Base-by-base conservation (phyloP, 2,888 invertebrate genomes). In the Augiades crinisus region DNA sequence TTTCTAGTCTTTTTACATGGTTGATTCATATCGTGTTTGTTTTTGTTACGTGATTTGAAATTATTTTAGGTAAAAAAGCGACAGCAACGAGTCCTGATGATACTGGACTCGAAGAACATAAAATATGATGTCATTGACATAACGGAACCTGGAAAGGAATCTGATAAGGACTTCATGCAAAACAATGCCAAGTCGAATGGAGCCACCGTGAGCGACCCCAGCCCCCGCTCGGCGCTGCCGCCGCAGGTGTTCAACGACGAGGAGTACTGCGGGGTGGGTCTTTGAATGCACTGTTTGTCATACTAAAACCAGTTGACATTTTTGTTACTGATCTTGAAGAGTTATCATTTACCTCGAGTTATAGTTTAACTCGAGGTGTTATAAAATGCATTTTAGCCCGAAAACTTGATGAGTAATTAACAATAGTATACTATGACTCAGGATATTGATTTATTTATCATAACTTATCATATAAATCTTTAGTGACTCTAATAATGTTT, bases 221-320 rank as follows among this genome's bases (percentile, higher is more conserved):
- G 92, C 68, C 94, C 94, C 37, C 92, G 94, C 75, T 94, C 95
- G 65, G 93, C 97, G 44, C 85, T 97, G 69, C 98, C 98, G 36
- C 99, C 99, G 53, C 99, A 99, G 84, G 91, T 99, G 64, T 99
- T 98, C 81, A 96, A 96, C 75, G 98, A 96, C 57, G 95, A 95
- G 7, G 94, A 95, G 60, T 98, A 97, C 78, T 97, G 98, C 75
- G 99, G 99, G 78, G 98, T 98, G 89, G 91, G 92, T 88, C 13
- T 14, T 21, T 21, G n/a, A n/a, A n/a, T n/a, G n/a, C n/a, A n/a
- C 10, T 4, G 8, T 19, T 19, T 19, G 10, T 27, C 27, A 10
- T 10, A 10, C 0, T 10, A 10, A 27, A 27, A 1, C 10, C 10
- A n/a, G n/a, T n/a, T n/a, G n/a, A n/a, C n/a, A n/a, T n/a, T n/a